phyloP scores from a whole-genome alignment of 2,888 invertebrate genomes.

The Eueremaeus valkanovi region DNA sequence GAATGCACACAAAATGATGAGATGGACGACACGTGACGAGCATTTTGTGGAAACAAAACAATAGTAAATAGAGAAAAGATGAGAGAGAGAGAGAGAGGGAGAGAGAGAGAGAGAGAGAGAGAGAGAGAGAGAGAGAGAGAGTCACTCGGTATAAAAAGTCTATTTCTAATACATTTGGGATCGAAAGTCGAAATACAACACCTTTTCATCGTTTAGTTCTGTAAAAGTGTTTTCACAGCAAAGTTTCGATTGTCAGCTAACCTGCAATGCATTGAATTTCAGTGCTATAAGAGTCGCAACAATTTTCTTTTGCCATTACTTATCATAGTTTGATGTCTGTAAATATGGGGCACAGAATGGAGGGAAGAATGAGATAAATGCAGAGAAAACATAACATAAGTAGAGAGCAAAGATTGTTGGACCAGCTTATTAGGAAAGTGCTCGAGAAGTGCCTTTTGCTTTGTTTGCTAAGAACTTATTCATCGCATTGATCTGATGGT shows the following conservation, averaged over 20 bases:
- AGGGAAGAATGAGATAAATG: not conserved
- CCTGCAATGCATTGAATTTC: conserved; percentile 7
- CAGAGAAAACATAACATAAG: too few relatives aligned
- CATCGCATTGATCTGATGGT: not conserved
- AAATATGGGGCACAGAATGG: not conserved
- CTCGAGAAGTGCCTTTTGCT: conserved; percentile 13
- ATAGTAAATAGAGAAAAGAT: not conserved
- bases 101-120: not conserved
- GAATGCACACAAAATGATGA: conserved; percentile 6
- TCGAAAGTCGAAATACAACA: conserved; percentile 17
- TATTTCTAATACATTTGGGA: conserved; percentile 21
- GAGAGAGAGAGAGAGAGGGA: not conserved
- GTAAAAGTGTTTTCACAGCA: conserved; percentile 30
- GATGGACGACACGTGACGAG: conserved; percentile 21
- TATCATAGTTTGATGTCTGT: not conserved
- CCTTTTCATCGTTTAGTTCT: conserved; percentile 15
- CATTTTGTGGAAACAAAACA: conserved; percentile 13
- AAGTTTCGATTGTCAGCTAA: conserved; percentile 8
- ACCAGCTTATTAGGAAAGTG: conserved; percentile 24
- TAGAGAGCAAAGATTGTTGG: not conserved
- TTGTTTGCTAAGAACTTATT: not conserved
- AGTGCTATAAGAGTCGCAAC: not conserved
- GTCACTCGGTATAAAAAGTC: conserved; percentile 5
- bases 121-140: not conserved
- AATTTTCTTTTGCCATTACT: not conserved